Evolutionary conservation across 2,888 invertebrate genomes (phyloP), one percentile per base, ranked within the genome.

Genomic region (Drosophila phalerata): DNA sequence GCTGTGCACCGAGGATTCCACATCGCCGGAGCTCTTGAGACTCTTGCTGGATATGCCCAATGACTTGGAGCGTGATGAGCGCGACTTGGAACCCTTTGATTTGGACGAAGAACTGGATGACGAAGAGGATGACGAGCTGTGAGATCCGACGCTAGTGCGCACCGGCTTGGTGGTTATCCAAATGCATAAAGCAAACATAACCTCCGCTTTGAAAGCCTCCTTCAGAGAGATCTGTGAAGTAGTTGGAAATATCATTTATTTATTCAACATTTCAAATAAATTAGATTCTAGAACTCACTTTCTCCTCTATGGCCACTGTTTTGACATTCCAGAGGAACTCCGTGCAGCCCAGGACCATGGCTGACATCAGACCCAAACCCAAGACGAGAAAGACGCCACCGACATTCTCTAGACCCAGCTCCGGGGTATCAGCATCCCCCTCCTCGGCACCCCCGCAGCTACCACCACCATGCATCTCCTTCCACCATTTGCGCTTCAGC

Each of bases 401-500:
- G 0, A 98, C 97, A 92, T 98, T 97, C 70, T 91, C 92, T 34
- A 93, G 69, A 15, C 91, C 92, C 43, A 93, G 68, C 56, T 93
- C 93, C 0, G 92, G 91, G 0, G 92, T 91, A 6, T 74, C 77
- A 0, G 65, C 75, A 62, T 91, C 90, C 5, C 88, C 90, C 2
- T 81, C 80, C 0, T 75, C 78, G 2, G 69, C 79, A 3, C 84
- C 79, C 3, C 62, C 89, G 53, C 92, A 92, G 19, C 81, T 81
- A 19, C 91, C 91, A 0, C 91, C 92, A 10, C 90, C 94, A 30
- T 95, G 93, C 90, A 94, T 95, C 91, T 95, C 93, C 89, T 96
- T 95, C 98, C 98, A 99, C 98, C 98, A 99, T 89, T 96, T 96
- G 47, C 96, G 95, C 93, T 98, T 98, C 48, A 99, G 93, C 69